A percentile compares a stretch with the other conserved stretches of the same genome.
Conservation (phyloP, 2,888 invertebrate species). For the Meiosimyza decipiens region DNA sequence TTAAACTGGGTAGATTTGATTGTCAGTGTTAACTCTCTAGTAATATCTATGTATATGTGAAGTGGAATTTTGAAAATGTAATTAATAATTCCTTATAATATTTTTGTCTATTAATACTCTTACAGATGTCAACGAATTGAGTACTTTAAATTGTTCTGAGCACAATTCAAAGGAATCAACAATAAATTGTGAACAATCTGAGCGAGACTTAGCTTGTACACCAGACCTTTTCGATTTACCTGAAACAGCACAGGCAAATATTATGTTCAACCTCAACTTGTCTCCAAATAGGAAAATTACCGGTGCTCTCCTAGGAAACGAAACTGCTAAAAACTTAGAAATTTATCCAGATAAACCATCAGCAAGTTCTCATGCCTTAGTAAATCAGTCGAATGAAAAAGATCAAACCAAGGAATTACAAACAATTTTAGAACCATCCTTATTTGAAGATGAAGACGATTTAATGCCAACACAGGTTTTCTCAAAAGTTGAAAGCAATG, state of each 20-base stretch:
- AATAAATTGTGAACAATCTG: slow-evolving; percentile 33
- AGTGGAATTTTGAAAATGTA: no score
- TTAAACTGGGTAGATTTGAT: no score
- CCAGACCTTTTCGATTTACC: slow-evolving; percentile 45
- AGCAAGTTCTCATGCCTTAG: not conserved
- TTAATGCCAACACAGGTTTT: slow-evolving; percentile 39
- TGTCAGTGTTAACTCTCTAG: no score
- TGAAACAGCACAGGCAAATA: slow-evolving; percentile 24
- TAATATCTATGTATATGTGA: no score
- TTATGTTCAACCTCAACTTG: not conserved
- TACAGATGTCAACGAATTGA: slow-evolving; percentile 44
- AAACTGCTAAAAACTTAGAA: not conserved
- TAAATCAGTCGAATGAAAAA: not conserved
- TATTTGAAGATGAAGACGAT: slow-evolving; percentile 32
- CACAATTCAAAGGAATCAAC: not conserved
- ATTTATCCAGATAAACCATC: not conserved
- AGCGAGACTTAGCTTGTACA: slow-evolving; percentile 38
- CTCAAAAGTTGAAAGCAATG: not conserved
- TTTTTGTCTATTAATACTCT: no score
- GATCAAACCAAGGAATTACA: not conserved
- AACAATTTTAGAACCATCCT: not conserved
- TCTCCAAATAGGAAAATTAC: not conserved
- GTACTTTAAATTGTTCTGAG: slow-evolving; percentile 37
- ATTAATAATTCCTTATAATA: not conserved
- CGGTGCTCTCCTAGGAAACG: not conserved